Base-by-base conservation (phyloP, 2,888 invertebrate species). In the Callyntrura sp. region DNA sequence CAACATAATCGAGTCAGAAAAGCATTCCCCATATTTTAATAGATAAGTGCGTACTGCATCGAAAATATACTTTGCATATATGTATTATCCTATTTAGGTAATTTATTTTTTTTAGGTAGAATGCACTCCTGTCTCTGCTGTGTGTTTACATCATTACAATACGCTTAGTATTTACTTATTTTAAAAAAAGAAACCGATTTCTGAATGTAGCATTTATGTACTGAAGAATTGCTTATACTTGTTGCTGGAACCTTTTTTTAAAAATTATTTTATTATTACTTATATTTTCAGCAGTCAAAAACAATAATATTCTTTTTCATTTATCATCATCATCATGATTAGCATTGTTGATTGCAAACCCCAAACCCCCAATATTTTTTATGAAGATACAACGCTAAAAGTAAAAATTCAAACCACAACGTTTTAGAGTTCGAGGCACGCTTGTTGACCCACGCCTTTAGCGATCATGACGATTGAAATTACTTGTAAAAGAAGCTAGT, bases 281-380 rank as follows among this genome's bases (percentile, higher is more conserved):
- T 60, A 60, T 60, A 68, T 43, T 83, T 79, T 88, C 57, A 82
- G 82, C 87, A 82, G 62, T 88, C 81, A 60, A 43, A 60, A 73
- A 73, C 43, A 60, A 43, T 43, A 73, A 12, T 45, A 45, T 48
- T 73, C 45, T 14, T 45, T 70, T n/a, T 60, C 17, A 55, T 9
- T 70, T 70, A 70, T 14, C 43, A 73, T 73, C 73, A 45, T 73
- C 73, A 88, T 45, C 51, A 55, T 84, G 89, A 84, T 89, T 89
- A 89, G 89, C 89, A 89, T 89, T 84, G 88, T 89, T 84, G 89
- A 89, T 84, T 84, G 84, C 89, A 84, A 70, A 84, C 79, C 89
- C 84, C 73, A 88, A 83, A 73, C 57, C 62, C 25, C 55, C 55
- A 35, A 45, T 68, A 51, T 51, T 78, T 82, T 81, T 73, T 55